Percentiles rank a stretch among this genome's conserved stretches.
phyloP scores from a whole-genome alignment of 2,888 invertebrate genomes.

The Globia sparganii region DNA sequence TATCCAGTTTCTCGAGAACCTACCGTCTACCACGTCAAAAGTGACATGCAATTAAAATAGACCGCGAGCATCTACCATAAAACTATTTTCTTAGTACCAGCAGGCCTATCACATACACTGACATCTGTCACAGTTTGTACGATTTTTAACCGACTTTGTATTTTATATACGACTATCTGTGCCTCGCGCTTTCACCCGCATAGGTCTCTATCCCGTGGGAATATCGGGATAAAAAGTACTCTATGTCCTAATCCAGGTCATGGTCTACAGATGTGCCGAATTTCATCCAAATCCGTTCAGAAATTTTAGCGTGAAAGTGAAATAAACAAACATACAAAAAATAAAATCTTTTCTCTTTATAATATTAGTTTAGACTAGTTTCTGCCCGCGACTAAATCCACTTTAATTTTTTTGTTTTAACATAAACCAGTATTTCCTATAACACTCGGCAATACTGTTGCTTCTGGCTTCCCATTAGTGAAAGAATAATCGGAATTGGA shows the following conservation, averaged over 20 bases:
- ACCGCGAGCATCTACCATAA: slow-evolving; percentile 21
- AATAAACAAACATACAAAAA: background rate
- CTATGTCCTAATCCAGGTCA: background rate
- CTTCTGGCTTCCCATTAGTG: background rate
- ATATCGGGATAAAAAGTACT: background rate
- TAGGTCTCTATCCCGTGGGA: background rate
- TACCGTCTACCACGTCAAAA: slow-evolving; percentile 35
- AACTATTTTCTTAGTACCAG: slow-evolving; percentile 38
- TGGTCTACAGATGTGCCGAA: too few relatives aligned
- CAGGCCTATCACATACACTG: background rate
- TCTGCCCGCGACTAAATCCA: background rate
- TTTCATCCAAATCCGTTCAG: background rate
- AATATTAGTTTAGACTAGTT: too few relatives aligned
- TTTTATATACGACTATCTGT: background rate
- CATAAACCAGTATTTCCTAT: background rate
- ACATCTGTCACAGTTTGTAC: background rate
- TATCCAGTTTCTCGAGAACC: slow-evolving; percentile 20
- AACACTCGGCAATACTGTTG: background rate
- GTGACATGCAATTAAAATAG: slow-evolving; percentile 53
- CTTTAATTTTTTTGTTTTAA: background rate
- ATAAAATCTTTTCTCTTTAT: too few relatives aligned
- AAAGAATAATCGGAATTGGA: background rate
- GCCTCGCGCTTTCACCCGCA: background rate
- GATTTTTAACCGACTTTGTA: slow-evolving; percentile 4
- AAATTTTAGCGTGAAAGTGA: background rate